These are phyloP conservation scores for Oryctolagus cuniculus DNA, from an alignment of 2,113 vertebrate genomes.

Conservation along the genomic window DNA sequence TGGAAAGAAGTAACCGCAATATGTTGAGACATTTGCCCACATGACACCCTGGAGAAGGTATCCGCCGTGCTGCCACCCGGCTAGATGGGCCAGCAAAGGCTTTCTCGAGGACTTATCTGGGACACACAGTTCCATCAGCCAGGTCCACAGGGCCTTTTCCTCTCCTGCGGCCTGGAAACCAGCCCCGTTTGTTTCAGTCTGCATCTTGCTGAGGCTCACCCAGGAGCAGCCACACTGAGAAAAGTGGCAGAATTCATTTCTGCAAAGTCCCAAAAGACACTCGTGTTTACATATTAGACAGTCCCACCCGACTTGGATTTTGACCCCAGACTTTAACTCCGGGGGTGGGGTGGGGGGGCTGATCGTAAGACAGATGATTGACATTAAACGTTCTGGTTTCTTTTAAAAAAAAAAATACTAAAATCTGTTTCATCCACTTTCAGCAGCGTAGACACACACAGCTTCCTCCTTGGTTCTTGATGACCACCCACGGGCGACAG, in stretches of 20 bases:
- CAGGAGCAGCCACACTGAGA: conserved; percentile 28
- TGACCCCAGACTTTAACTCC: not conserved
- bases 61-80: not conserved
- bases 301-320: not conserved
- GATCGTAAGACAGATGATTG: conserved; percentile 2
- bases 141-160: not conserved
- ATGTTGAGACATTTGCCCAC: not conserved
- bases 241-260: not conserved
- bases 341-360: not conserved
- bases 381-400: not conserved
- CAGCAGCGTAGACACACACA: not conserved
- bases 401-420: not conserved
- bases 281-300: not conserved
- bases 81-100: conserved; percentile 59
- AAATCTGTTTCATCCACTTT: conserved; percentile 58
- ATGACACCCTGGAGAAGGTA: conserved; percentile 10
- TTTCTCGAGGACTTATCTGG: conserved; percentile 53
- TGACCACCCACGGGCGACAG: conserved; percentile 78
- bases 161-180: not conserved
- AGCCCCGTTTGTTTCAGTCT: conserved; percentile 30
- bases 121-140: not conserved
- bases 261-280: not conserved
- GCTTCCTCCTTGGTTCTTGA: conserved; percentile 53
- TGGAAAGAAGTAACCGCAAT: not conserved
- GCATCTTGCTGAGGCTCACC: fast-evolving